Evolutionary conservation across 2,113 vertebrate genomes (phyloP).

Genomic region (Panurus biarmicus): DNA sequence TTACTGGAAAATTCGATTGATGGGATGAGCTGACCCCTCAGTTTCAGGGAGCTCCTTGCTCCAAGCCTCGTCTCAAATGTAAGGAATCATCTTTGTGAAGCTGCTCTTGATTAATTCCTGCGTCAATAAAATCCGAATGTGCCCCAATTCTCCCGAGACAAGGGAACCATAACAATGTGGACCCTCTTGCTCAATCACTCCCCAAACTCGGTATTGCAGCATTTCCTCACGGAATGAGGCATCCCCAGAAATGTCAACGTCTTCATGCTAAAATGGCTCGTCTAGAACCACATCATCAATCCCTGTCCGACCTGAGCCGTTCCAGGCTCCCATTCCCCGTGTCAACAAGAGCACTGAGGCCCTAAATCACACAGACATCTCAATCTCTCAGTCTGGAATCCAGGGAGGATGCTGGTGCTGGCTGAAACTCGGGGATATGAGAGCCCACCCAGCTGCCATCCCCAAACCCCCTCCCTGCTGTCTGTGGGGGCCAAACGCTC

Average conservation of each 20-base stretch:
- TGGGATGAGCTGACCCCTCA: neutral
- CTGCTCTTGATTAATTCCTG: neutral
- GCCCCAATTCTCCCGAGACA: neutral
- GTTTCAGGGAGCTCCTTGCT: neutral
- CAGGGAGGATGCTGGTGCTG: fast-evolving
- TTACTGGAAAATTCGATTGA: neutral
- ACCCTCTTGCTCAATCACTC: neutral
- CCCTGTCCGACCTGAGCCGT: neutral
- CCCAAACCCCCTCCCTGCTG: too few species aligned
- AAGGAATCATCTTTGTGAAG: neutral
- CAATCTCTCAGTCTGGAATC: fast-evolving
- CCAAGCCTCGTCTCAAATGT: neutral
- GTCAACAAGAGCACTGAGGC: neutral
- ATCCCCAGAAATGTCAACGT: neutral
- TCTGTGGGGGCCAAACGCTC: too few species aligned
- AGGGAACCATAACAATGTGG: neutral
- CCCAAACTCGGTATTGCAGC: neutral
- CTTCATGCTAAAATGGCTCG: neutral
- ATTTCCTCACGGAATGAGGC: neutral
- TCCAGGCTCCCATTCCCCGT: neutral
- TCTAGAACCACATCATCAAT: neutral
- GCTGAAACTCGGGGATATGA: fast-evolving
- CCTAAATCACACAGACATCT: neutral
- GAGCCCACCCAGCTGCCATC: too few species aligned
- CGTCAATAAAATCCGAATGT: neutral